Percentiles rank a stretch among this genome's conserved stretches.
phyloP scores from a whole-genome alignment of 2,888 invertebrate species.

The Electrophaes corylata region DNA sequence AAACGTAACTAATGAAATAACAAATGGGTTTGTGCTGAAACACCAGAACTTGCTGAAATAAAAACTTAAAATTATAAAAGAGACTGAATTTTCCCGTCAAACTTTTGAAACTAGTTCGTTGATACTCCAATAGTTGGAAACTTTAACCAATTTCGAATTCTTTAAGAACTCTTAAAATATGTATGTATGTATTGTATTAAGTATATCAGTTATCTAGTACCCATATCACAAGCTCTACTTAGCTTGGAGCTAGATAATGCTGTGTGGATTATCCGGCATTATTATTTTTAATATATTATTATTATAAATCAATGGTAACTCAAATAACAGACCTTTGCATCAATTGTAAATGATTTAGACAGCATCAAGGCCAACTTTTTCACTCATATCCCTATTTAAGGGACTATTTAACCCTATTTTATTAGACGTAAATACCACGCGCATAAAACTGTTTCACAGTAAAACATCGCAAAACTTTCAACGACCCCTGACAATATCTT shows the following conservation, averaged over 20 bases:
- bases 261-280: neutral
- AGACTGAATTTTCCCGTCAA: neutral
- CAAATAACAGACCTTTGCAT: no score
- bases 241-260: neutral
- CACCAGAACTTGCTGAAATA: conserved; percentile 22
- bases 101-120: neutral
- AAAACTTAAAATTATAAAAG: conserved; percentile 24
- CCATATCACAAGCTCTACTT: no score
- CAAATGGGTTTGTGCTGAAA: conserved; percentile 30
- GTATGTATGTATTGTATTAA: no score
- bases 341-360: no score
- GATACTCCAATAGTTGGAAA: neutral
- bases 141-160: neutral
- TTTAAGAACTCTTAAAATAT: no score
- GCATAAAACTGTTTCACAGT: neutral
- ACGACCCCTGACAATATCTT: conserved; percentile 2
- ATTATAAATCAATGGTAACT: no score
- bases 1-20: conserved; percentile 42
- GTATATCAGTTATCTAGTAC: no score
- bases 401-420: no score
- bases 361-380: no score
- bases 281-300: no score
- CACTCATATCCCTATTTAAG: no score
- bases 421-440: neutral
- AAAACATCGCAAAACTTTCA: neutral